Evolutionary conservation across 2,113 vertebrate species (phyloP), one percentile per base, ranked within the genome.

Genomic region (Picathartes gymnocephalus): DNA sequence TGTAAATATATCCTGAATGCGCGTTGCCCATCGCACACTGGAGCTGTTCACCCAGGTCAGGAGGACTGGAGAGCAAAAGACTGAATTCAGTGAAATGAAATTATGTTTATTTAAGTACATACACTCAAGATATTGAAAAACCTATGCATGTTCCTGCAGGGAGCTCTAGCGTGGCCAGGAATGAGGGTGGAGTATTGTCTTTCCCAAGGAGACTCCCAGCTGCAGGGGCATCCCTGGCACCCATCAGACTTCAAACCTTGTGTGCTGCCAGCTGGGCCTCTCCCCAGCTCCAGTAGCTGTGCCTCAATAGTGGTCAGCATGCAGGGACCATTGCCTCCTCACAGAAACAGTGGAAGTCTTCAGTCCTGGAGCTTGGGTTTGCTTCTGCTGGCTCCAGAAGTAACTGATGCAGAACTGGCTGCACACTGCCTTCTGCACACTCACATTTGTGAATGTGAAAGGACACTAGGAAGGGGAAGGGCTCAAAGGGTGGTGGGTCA

Each of bases 41-140:
- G 98, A 98, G 97, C 99, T 99, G 97, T 99, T 99, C 96, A 99
- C 99, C 99, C 99, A 99, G 1, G 99, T 99, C 96, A 99, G 98
- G 61, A 99, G 98, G 96, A 99, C 99, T 99, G 97, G 54, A 95
- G 61, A 95, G 69, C 89, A 96, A 84, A 97, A 93, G 81, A 90
- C 22, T 51, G 62, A 71, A 57, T 80, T 96, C 82, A 95, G 70
- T 92, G 66, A 76, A 20, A 88, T 18, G 74, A 86, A 94, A 85
- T 77, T 1, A 24, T 6, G 28, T 48, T 92, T 93, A 33, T 93
- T 90, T 37, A 39, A 74, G 56, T 88, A 77, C 31, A 85, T 6
- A 65, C 27, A 90, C 44, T 23, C 35, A 88, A 86, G 62, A n/a
- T 22, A 60, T 13, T 50, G 42, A 27, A 53, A 90, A 45, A 6